Base-by-base conservation (phyloP, 2,797 vertebrate genomes). In the Falco naumanni region DNA sequence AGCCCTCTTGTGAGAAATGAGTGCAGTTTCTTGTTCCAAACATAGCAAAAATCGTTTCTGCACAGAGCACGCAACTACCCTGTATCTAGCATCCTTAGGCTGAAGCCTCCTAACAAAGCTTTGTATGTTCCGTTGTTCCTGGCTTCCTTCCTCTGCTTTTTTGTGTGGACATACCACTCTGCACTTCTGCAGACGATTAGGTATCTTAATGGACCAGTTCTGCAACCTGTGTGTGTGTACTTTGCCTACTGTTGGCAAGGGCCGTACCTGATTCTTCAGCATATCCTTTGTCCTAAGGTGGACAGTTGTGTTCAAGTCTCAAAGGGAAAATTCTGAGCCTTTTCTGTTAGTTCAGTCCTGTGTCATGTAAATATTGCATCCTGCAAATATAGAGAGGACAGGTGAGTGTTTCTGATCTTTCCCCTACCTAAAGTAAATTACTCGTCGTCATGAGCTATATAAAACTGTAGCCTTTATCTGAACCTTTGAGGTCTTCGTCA, bases 261-360 rank as follows among this genome's bases (percentile, higher is more conserved):
- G 29, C 48, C 1, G 0, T 41, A 6, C 25, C 68, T 5, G 2
- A 13, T 39, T 28, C n/a, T 47, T 54, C 4, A 54, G 25, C 0
- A 0, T 51, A 21, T 28, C 50, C 13, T 51, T 88, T 84, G 11
- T 78, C 39, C 15, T 53, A 9, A 48, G 43, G 57, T 41, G 16
- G 10, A 12, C n/a, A 21, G 25, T 56, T 56, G 5, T 0, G 6
- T 34, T 84, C 11, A 34, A 71, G 39, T 65, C 21, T 26, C 9
- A 7, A 3, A 72, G 15, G 37, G 37, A 33, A 64, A 45, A 18
- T 71, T 71, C 50, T 72, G 47, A 85, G 47, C 57, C 12, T 81
- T 70, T 80, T 77, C 41, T 57, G n/a, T 68, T 69, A 7, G 8
- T 48, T 91, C 76, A 21, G 20, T 84, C 26, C 33, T 89, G 21